These are phyloP conservation scores for Megalops cyprinoides DNA, from an alignment of 2,797 vertebrate genomes.

Conservation along the genomic window DNA sequence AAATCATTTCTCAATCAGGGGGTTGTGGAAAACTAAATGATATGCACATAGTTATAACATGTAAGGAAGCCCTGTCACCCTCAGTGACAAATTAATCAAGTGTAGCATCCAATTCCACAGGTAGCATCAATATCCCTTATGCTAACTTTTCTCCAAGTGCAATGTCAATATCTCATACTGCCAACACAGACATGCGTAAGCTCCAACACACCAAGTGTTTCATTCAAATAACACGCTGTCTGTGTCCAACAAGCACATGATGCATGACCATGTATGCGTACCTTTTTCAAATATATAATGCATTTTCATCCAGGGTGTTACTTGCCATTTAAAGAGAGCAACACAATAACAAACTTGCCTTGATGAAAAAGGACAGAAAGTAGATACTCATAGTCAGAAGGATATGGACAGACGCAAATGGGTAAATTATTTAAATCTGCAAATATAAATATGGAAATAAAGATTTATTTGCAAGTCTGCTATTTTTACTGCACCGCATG, in stretches of 20 bases:
- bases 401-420: neutral
- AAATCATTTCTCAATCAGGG: neutral
- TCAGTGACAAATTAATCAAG: conserved; percentile 19
- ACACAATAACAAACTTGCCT: too few relatives aligned
- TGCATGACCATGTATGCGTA: neutral
- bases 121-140: neutral
- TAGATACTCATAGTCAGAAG: neutral
- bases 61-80: neutral
- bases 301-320: neutral
- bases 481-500: conserved; percentile 29
- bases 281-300: neutral
- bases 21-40: neutral
- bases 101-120: conserved; percentile 1
- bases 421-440: neutral
- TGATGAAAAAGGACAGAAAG: neutral
- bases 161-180: neutral
- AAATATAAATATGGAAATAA: neutral
- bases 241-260: neutral
- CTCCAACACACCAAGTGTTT: neutral
- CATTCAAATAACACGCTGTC: neutral
- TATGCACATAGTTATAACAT: neutral
- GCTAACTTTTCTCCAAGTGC: neutral
- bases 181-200: neutral
- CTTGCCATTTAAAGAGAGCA: neutral
- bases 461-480: conserved; percentile 19